phyloP scores from a whole-genome alignment of 2,888 invertebrate species.

The Junonia oenone region DNA sequence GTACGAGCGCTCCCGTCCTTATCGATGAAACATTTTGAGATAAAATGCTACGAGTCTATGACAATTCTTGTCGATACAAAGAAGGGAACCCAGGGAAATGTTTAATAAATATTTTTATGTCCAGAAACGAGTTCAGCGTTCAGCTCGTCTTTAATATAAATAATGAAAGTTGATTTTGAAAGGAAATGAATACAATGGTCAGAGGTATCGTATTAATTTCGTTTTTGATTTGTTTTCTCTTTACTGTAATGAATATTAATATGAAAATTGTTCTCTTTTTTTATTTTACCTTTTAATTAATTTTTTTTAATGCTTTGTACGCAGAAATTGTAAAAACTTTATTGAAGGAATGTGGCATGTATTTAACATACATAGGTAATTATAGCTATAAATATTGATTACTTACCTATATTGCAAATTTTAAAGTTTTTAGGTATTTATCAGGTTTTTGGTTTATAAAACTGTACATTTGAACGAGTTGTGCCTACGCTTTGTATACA shows the following conservation, averaged over 20 bases:
- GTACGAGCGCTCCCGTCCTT: no score
- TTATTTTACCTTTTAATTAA: neutral
- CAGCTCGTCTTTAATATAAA: neutral
- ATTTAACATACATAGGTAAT: no score
- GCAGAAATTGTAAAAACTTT: neutral
- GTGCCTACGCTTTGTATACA: no score
- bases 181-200: neutral
- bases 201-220: neutral
- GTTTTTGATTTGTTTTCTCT: neutral
- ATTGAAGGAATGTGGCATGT: no score
- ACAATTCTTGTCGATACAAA: neutral
- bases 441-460: no score
- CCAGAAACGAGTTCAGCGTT: neutral
- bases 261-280: neutral
- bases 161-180: slow-evolving; percentile 1
- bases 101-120: neutral
- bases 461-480: no score
- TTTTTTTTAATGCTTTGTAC: neutral
- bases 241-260: neutral
- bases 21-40: no score
- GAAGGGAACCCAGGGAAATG: neutral
- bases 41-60: no score
- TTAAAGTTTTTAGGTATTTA: no score
- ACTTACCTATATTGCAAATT: no score
- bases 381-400: no score